Conservation (phyloP, 2,797 vertebrate species). For the Kryptolebias ocellatus region DNA sequence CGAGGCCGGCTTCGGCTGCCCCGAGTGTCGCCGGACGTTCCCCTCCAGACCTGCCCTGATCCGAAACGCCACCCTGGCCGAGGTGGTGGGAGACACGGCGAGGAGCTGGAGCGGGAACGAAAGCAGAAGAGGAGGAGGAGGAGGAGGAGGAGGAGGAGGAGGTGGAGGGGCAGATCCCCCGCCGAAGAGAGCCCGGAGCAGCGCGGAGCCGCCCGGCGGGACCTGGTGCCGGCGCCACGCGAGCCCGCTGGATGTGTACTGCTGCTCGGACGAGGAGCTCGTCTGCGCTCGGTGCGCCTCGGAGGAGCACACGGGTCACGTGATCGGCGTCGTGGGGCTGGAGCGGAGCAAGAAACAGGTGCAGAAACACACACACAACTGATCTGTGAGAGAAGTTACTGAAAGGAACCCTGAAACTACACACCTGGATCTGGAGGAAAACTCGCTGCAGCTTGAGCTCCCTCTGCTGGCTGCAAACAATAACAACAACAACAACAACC, state of each 20-base stretch:
- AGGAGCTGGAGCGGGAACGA: not conserved
- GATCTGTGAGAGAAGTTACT: no score
- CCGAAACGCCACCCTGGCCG: slow-evolving; percentile 19
- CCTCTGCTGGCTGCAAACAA: no score
- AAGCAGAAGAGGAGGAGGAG: not conserved
- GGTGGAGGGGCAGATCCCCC: no score
- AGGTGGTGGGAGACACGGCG: slow-evolving; percentile 10
- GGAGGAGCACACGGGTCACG: slow-evolving; percentile 51
- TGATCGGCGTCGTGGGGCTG: slow-evolving; percentile 7
- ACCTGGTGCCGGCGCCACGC: slow-evolving; percentile 37
- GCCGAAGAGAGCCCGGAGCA: slow-evolving; percentile 1
- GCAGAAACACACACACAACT: not conserved
- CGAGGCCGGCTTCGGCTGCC: slow-evolving; percentile 18
- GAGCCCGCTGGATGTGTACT: slow-evolving; percentile 43
- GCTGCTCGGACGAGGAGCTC: slow-evolving; percentile 50
- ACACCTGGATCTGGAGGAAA: not conserved
- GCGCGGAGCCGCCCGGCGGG: not conserved
- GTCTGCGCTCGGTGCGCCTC: slow-evolving; percentile 46
- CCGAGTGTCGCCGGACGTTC: slow-evolving; percentile 23
- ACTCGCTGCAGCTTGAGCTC: no score
- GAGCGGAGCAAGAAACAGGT: slow-evolving; percentile 57
- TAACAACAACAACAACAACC: no score
- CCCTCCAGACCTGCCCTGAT: slow-evolving; percentile 17
- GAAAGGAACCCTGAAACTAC: no score
- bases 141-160: no score